These are phyloP conservation scores for Limanda limanda DNA, from an alignment of 2,113 vertebrate species.

Conservation along the genomic window DNA sequence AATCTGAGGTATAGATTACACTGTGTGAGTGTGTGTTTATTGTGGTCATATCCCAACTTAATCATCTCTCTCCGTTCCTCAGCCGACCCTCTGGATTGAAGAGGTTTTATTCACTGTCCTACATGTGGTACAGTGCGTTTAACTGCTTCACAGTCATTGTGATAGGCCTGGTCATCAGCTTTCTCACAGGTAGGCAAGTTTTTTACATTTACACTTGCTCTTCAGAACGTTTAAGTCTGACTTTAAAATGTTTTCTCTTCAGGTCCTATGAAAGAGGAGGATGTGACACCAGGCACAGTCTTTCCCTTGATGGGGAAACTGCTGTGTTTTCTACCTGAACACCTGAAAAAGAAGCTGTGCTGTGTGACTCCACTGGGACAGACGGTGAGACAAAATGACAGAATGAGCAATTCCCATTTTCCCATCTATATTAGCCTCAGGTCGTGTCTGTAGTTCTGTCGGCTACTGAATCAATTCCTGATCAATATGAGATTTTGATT, in stretches of 20 bases:
- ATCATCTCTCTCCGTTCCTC: conserved; percentile 19
- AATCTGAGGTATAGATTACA: conserved; percentile 73
- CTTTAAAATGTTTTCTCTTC: background rate
- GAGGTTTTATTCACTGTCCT: conserved; percentile 90
- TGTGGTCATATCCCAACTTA: background rate
- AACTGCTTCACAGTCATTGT: conserved; percentile 89
- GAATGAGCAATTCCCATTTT: background rate
- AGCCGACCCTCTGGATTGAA: conserved; percentile 83
- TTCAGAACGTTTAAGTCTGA: background rate
- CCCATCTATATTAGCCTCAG: too few relatives aligned
- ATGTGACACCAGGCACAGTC: conserved; percentile 85
- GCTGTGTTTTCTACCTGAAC: conserved; percentile 82
- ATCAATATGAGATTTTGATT: too few relatives aligned
- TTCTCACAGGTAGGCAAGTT: conserved; percentile 85
- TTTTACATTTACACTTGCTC: background rate
- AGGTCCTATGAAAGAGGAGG: conserved; percentile 85
- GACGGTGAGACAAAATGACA: conserved; percentile 64
- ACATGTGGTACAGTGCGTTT: conserved; percentile 95
- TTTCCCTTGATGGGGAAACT: conserved; percentile 84
- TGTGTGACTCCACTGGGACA: conserved; percentile 63
- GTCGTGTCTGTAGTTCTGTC: too few relatives aligned
- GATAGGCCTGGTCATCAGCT: conserved; percentile 89
- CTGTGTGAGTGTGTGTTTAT: background rate
- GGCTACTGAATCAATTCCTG: too few relatives aligned
- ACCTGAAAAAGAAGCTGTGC: conserved; percentile 75